Conservation (phyloP, 2,888 invertebrate species). For the Papilio demoleus region DNA sequence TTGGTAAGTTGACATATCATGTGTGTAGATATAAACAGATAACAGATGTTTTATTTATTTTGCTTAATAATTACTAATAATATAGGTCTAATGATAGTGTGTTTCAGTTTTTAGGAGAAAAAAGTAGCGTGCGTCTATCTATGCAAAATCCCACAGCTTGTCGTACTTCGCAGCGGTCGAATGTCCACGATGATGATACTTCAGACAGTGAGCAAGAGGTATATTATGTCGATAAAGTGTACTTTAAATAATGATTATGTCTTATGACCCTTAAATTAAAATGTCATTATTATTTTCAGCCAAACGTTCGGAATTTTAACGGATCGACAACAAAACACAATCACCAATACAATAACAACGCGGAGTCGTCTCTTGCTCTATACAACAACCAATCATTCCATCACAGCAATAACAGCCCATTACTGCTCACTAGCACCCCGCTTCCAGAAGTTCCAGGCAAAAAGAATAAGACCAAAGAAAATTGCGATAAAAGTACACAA, state of each 20-base stretch:
- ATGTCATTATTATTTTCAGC: too few species aligned
- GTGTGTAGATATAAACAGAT: background rate
- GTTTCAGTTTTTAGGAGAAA: slow-evolving; percentile 16
- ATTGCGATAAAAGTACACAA: slow-evolving; percentile 61
- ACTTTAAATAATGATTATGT: background rate
- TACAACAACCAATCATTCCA: slow-evolving; percentile 40
- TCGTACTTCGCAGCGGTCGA: slow-evolving; percentile 8
- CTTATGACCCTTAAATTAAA: too few species aligned
- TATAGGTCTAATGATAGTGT: background rate
- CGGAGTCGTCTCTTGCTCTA: slow-evolving; percentile 35
- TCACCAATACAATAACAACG: slow-evolving; percentile 31
- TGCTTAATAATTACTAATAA: too few species aligned
- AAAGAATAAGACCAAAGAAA: slow-evolving; percentile 45
- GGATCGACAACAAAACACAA: slow-evolving; percentile 42
- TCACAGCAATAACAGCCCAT: slow-evolving; percentile 42
- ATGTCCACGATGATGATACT: background rate
- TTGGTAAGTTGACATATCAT: slow-evolving; percentile 49
- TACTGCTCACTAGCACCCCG: slow-evolving; percentile 58
- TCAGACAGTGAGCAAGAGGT: slow-evolving; percentile 36
- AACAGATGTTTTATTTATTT: background rate
- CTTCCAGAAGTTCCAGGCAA: slow-evolving; percentile 46
- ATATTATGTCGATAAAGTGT: background rate
- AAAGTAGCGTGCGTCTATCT: slow-evolving; percentile 20
- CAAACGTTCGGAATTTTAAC: slow-evolving; percentile 41
- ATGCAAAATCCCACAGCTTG: background rate